These are phyloP conservation scores for Neolamprologus fasciatus DNA, from an alignment of 2,113 vertebrate genomes.

Conservation along the genomic window DNA sequence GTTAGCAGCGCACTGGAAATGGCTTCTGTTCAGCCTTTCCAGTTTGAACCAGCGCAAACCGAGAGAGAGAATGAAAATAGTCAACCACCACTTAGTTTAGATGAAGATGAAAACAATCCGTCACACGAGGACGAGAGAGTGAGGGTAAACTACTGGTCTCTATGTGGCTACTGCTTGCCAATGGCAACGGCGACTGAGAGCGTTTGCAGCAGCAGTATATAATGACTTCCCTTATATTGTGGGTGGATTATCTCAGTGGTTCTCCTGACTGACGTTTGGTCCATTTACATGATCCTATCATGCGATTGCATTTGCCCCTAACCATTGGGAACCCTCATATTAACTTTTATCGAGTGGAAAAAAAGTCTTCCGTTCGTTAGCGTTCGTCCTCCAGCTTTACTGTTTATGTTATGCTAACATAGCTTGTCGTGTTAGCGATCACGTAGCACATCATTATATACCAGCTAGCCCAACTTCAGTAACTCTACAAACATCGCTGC, in stretches of 20 bases:
- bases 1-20: background rate
- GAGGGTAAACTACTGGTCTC: background rate
- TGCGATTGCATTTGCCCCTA: background rate
- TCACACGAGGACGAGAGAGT: background rate
- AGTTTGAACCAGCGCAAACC: background rate
- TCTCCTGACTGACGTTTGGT: background rate
- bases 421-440: background rate
- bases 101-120: background rate
- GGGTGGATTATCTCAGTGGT: background rate
- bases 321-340: background rate
- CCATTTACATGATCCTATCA: accelerated
- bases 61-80: background rate
- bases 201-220: background rate
- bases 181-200: background rate
- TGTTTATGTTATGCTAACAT: background rate
- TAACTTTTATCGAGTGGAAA: background rate
- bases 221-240: background rate
- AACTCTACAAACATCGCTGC: accelerated
- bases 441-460: background rate
- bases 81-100: background rate
- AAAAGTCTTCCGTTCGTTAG: accelerated
- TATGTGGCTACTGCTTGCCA: background rate
- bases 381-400: background rate
- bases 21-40: background rate
- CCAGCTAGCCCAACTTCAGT: background rate